Conservation (phyloP, 1,140 invertebrate genomes). For the Oryzaephilus surinamensis region DNA sequence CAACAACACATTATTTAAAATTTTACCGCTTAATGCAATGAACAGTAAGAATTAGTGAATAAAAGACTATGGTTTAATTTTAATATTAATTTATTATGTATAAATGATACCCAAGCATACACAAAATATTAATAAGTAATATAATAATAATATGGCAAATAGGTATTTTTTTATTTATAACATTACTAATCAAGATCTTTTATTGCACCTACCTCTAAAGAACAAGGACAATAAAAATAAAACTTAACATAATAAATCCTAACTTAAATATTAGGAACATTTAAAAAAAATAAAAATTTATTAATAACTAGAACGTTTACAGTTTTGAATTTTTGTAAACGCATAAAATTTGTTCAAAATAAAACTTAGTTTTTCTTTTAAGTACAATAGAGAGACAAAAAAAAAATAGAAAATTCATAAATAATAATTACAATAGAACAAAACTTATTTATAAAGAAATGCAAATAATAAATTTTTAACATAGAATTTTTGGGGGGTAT, state of each 20-base stretch:
- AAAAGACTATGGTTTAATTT: slow-evolving; percentile 10
- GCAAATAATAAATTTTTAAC: slow-evolving; percentile 18
- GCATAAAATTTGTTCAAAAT: no score
- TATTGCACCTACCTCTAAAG: slow-evolving; percentile 37
- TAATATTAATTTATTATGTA: slow-evolving; percentile 33
- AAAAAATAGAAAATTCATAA: no score
- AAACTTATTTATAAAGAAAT: slow-evolving; percentile 16
- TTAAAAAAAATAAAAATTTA: slow-evolving; percentile 19
- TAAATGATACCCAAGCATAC: slow-evolving; percentile 35
- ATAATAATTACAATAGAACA: slow-evolving; percentile 5
- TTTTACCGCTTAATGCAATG: no score
- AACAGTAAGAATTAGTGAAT: no score
- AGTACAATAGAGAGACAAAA: slow-evolving; percentile 17
- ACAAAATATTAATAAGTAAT: slow-evolving; percentile 25
- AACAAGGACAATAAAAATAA: slow-evolving; percentile 22
- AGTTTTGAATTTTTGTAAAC: no score
- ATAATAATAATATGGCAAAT: slow-evolving; percentile 35
- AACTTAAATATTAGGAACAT: slow-evolving; percentile 30
- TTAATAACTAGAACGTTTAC: slow-evolving; percentile 12
- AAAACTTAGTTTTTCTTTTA: slow-evolving; percentile 16
- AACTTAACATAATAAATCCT: slow-evolving; percentile 27
- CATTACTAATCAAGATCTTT: slow-evolving; percentile 26
- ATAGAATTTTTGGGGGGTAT: slow-evolving; percentile 4
- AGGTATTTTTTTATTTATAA: slow-evolving; percentile 31
- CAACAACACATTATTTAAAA: no score